Base-by-base conservation (phyloP, 2,113 vertebrate genomes). In the Nicator chloris region DNA sequence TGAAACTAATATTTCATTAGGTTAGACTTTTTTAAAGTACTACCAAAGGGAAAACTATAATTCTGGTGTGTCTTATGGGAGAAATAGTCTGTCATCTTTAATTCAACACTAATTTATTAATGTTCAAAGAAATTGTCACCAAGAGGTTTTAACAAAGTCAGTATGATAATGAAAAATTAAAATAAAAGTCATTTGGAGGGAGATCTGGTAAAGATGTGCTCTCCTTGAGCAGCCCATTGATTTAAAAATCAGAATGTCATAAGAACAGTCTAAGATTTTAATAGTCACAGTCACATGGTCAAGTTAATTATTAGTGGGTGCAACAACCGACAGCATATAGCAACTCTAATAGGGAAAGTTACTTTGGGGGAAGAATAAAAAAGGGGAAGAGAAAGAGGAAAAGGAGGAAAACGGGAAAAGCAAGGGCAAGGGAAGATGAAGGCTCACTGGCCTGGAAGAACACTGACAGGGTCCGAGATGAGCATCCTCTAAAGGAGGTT, bases 351-450 rank as follows among this genome's bases (percentile, higher is more conserved):
- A 39, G 9, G 13, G 11, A n/a, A 87, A 68, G 6, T 24, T 85
- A 44, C 27, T 76, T 82, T 31, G 3, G 3, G 5, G 8, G 24
- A 72, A 92, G 40, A 83, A 69, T 15, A 8, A 37, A 64, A 94
- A 57, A 24, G 1, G 5, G 5, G 7, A 77, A 69, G 28, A 3
- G 2, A 82, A 15, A 64, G 6, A 79, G 11, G 23, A 30, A 85
- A 82, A 35, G 3, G 2, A 28, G 3, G 1, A 8, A 15, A 69
- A 44, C 2, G 16, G 2, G 2, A 64, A 60, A 12, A n/a, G 3
- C 16, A 69, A 50, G 9, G 24, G 3, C 11, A 71, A 69, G 6
- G 5, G 7, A 71, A 86, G 44, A 51, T 31, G 3, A 27, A 33
- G 27, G 35, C 5, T 71, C 15, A 63, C 1, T 92, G 56, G 6